Evolutionary conservation across 1,140 invertebrate species (phyloP).

Genomic region (Caerostris extrusa): DNA sequence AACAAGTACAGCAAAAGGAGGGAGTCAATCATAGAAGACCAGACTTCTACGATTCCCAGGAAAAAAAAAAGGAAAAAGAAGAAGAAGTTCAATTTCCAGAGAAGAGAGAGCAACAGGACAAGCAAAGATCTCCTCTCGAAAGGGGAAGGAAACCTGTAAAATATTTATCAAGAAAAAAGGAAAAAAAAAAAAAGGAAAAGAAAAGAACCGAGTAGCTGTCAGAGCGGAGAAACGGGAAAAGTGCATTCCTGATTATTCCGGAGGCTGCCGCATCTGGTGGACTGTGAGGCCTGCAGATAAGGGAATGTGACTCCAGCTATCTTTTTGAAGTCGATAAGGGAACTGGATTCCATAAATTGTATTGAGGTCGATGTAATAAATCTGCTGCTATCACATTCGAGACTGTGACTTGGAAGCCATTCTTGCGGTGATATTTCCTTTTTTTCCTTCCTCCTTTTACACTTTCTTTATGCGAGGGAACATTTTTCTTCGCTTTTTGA

Average conservation of each 20-base stretch:
- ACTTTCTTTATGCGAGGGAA: slow-evolving; percentile 45
- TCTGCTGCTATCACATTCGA: slow-evolving; percentile 67
- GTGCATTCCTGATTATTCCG: slow-evolving; percentile 66
- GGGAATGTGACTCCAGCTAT: slow-evolving; percentile 60
- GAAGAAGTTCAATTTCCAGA: slow-evolving; percentile 46
- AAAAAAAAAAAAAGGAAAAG: not conserved
- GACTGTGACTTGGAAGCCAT: slow-evolving; percentile 37
- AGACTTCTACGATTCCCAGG: not conserved
- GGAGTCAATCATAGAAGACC: slow-evolving; percentile 48
- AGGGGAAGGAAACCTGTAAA: slow-evolving; percentile 66
- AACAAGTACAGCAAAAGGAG: slow-evolving; percentile 54
- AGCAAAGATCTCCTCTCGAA: not conserved
- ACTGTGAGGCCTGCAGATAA: slow-evolving; percentile 70
- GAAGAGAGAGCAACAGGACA: slow-evolving; percentile 58
- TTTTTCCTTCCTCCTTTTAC: slow-evolving; percentile 38
- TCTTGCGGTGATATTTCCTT: slow-evolving; percentile 36
- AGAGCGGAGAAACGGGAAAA: slow-evolving; percentile 58
- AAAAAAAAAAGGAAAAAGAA: not conserved
- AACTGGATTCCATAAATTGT: slow-evolving; percentile 67
- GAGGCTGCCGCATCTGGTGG: slow-evolving; percentile 61
- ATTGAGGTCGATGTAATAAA: slow-evolving; percentile 74
- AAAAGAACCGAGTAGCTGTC: slow-evolving; percentile 63
- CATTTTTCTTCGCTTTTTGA: slow-evolving; percentile 18
- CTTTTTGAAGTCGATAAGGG: slow-evolving; percentile 73
- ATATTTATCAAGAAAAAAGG: slow-evolving; percentile 59